Evolutionary conservation across 1,140 invertebrate genomes (phyloP).

Genomic region (Aphaenogaster floridana): DNA sequence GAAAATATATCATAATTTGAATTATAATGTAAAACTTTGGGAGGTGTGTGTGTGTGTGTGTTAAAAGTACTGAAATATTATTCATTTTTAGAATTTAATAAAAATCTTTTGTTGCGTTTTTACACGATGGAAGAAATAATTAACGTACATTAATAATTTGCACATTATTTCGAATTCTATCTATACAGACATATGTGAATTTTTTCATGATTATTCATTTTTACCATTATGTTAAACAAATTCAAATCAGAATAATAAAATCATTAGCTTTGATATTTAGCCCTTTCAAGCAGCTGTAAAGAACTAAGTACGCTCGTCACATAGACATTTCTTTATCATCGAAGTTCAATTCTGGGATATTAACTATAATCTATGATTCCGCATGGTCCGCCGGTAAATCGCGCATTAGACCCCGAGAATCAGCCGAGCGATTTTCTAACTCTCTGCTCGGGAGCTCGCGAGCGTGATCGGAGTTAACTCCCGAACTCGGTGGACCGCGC

Average conservation of each 20-base stretch:
- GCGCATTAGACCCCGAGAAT: slow-evolving; percentile 48
- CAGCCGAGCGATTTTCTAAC: slow-evolving; percentile 69
- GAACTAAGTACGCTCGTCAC: neutral
- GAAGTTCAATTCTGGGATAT: slow-evolving; percentile 64
- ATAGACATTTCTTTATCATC: slow-evolving; percentile 39
- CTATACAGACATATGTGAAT: neutral
- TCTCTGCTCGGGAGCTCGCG: slow-evolving; percentile 24
- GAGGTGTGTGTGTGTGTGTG: neutral
- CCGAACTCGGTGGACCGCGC: slow-evolving; percentile 66
- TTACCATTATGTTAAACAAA: neutral
- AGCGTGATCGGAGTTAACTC: slow-evolving; percentile 67
- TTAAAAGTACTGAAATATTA: neutral
- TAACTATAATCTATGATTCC: slow-evolving; percentile 63
- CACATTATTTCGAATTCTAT: neutral
- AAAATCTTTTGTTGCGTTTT: neutral
- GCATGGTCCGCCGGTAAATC: slow-evolving; percentile 56
- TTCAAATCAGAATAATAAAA: neutral
- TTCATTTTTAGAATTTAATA: slow-evolving; percentile 1
- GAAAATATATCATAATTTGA: slow-evolving; percentile 18
- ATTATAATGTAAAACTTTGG: neutral
- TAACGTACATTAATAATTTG: neutral
- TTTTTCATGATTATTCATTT: neutral
- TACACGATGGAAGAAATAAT: neutral
- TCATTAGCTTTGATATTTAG: neutral
- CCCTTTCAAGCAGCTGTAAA: neutral